Conservation (phyloP, 2,797 vertebrate species). For the Brotogeris chrysoptera region DNA sequence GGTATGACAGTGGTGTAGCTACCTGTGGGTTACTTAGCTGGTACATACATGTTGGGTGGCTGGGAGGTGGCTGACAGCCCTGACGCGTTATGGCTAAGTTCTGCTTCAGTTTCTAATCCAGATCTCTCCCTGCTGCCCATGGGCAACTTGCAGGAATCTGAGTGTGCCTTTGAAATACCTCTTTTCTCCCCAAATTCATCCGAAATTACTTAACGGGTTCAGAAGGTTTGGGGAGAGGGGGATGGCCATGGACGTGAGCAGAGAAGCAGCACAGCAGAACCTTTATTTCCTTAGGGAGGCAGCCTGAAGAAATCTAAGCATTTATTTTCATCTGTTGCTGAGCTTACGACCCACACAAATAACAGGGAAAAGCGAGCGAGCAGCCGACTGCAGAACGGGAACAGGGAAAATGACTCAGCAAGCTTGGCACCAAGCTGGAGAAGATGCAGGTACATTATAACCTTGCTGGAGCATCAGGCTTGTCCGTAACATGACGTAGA, state of each 20-base stretch:
- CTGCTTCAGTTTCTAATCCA: not conserved
- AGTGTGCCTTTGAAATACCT: not conserved
- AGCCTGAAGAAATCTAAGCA: constrained; percentile 25
- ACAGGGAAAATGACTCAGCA: constrained; percentile 69
- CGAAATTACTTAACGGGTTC: not conserved
- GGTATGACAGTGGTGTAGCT: rapidly evolving
- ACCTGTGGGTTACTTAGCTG: not conserved
- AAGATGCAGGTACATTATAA: constrained; percentile 57
- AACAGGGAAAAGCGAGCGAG: constrained; percentile 24
- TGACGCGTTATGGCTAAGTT: not conserved
- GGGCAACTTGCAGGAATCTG: not conserved
- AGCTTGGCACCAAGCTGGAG: constrained; percentile 45
- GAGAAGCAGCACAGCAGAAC: not conserved
- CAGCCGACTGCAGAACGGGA: constrained; percentile 47
- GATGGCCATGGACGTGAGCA: not conserved
- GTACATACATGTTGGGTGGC: not conserved
- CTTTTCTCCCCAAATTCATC: not conserved
- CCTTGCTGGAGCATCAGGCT: constrained; percentile 23
- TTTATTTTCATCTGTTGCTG: constrained; percentile 56
- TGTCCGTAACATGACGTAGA: not conserved
- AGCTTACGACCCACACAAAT: constrained; percentile 52
- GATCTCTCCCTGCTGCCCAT: not conserved
- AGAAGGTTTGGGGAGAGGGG: not conserved
- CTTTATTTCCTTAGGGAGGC: constrained; percentile 34
- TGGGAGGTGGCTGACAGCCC: not conserved